Evolutionary conservation across 2,888 invertebrate species (phyloP).

Genomic region (Matsumyia berberina): DNA sequence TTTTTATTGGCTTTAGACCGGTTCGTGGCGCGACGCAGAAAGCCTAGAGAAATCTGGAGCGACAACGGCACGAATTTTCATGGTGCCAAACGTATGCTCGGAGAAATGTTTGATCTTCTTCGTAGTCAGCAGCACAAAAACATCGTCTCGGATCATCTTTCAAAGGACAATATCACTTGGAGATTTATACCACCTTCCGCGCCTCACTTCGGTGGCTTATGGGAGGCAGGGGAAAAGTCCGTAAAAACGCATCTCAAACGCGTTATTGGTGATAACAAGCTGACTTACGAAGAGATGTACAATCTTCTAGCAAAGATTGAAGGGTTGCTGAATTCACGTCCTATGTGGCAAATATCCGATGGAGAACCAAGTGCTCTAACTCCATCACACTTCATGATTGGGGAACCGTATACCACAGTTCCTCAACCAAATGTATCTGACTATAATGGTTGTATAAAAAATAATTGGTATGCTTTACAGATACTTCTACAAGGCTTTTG

Average conservation of each 20-base stretch:
- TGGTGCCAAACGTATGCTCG: background rate
- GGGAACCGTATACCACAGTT: background rate
- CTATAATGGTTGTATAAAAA: background rate
- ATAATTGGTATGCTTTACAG: constrained; percentile 17
- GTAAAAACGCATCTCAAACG: constrained; percentile 56
- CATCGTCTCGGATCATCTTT: constrained; percentile 2
- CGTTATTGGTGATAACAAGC: constrained; percentile 10
- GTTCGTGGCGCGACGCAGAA: constrained; percentile 1
- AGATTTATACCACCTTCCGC: constrained; percentile 45
- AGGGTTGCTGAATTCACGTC: background rate
- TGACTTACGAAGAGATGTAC: constrained; percentile 15
- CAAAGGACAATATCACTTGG: background rate
- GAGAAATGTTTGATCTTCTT: background rate
- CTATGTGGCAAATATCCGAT: constrained; percentile 1
- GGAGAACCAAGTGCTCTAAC: background rate
- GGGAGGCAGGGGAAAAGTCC: constrained; percentile 57
- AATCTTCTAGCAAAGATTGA: constrained; percentile 1
- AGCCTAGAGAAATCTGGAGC: constrained; percentile 1
- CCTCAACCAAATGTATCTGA: background rate
- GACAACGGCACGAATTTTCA: background rate
- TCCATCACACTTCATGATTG: constrained; percentile 16
- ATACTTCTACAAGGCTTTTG: constrained; percentile 16
- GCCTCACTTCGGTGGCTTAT: constrained; percentile 61
- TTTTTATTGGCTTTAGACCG: background rate
- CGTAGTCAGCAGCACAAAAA: background rate